Conservation (phyloP, 2,888 invertebrate genomes). For the Theodoxus fluviatilis region DNA sequence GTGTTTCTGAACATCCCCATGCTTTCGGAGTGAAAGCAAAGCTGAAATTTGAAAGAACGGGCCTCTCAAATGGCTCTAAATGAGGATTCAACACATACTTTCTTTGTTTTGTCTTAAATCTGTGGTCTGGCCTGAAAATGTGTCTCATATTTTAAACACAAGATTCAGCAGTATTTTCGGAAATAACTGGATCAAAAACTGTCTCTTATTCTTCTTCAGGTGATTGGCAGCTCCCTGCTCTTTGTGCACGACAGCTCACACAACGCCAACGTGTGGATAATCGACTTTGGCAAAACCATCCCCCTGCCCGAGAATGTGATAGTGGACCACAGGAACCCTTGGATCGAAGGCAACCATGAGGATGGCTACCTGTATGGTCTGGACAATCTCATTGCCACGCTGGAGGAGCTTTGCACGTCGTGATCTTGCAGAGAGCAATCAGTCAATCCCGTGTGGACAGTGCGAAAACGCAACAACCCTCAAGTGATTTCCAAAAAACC, state of each 20-base stretch:
- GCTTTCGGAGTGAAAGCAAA: too few relatives aligned
- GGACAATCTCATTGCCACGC: constrained; percentile 86
- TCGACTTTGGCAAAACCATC: constrained; percentile 65
- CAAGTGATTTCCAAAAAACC: too few relatives aligned
- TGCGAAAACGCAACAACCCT: too few relatives aligned
- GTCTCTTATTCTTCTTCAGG: constrained; percentile 52
- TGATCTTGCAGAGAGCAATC: too few relatives aligned
- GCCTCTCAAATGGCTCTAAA: too few relatives aligned
- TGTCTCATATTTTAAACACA: neutral
- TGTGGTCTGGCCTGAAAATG: neutral
- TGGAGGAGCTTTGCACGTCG: constrained; percentile 64
- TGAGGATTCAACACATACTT: too few relatives aligned
- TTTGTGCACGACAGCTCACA: constrained; percentile 62
- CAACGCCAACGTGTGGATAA: constrained; percentile 63
- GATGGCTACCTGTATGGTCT: constrained; percentile 94
- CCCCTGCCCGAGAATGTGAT: constrained; percentile 70
- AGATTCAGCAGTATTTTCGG: too few relatives aligned
- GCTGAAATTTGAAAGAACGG: too few relatives aligned
- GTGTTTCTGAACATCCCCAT: too few relatives aligned
- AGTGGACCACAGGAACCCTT: constrained; percentile 82
- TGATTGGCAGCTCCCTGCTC: constrained; percentile 64
- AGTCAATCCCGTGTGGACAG: too few relatives aligned
- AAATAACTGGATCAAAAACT: too few relatives aligned
- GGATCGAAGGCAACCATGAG: constrained; percentile 93
- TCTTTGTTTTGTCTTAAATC: too few relatives aligned